Percentiles rank a stretch among this genome's conserved stretches.
Conservation (phyloP, 1,140 invertebrate genomes). For the Ips nitidus region DNA sequence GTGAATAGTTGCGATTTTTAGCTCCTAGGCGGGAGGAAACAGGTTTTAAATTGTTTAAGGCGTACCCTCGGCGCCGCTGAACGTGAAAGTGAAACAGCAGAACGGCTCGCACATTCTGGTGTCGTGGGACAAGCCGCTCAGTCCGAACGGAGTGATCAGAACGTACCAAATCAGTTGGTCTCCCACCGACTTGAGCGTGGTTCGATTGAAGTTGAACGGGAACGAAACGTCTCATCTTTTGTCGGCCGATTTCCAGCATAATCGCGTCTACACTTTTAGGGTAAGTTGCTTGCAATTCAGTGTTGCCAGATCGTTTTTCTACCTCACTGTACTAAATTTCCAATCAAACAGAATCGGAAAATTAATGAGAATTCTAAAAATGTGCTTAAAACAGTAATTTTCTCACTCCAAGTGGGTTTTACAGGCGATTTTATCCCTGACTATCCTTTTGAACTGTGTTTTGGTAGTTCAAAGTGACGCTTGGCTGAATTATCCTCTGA, state of each 20-base stretch:
- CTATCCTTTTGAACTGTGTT: no score
- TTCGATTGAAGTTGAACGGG: constrained; percentile 41
- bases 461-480: no score
- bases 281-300: constrained; percentile 52
- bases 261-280: constrained; percentile 73
- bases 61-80: constrained; percentile 65
- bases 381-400: no score
- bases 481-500: no score
- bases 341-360: no score
- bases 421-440: no score
- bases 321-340: constrained; percentile 1
- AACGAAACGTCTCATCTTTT: constrained; percentile 58
- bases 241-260: constrained; percentile 61
- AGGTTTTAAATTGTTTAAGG: not conserved
- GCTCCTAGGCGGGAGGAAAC: not conserved
- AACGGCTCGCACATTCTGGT: constrained; percentile 66
- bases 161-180: constrained; percentile 63
- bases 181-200: constrained; percentile 42
- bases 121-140: constrained; percentile 65
- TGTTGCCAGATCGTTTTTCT: no score
- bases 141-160: constrained; percentile 64
- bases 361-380: no score
- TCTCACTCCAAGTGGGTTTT: no score
- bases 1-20: no score
- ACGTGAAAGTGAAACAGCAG: constrained; percentile 64